phyloP scores from a whole-genome alignment of 2,888 invertebrate species.

The Lumbricus terrestris region DNA sequence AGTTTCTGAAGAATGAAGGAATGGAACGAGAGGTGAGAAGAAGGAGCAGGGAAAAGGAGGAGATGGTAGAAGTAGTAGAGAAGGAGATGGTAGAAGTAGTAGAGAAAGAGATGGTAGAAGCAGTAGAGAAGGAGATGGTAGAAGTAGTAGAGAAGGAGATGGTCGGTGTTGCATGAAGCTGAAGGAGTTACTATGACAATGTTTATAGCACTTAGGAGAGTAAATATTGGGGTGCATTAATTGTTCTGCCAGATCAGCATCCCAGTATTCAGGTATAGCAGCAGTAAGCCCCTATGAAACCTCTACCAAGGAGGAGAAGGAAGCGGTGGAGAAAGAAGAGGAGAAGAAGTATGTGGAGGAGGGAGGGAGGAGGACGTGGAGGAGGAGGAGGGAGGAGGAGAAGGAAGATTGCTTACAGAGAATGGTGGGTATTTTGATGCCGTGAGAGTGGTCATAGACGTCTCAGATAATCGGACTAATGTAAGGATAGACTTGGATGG shows the following conservation, averaged over 20 bases:
- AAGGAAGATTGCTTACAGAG: not conserved
- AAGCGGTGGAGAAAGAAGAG: no score
- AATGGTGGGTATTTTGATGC: not conserved
- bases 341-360: no score
- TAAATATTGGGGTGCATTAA: not conserved
- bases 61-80: no score
- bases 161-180: not conserved
- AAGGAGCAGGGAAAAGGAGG: not conserved
- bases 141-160: no score
- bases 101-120: not conserved
- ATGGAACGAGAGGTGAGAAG: not conserved
- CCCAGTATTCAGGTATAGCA: no score
- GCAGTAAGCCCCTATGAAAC: not conserved
- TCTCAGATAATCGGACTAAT: not conserved
- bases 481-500: not conserved
- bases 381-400: no score
- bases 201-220: not conserved
- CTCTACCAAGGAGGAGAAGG: not conserved
- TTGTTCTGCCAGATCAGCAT: not conserved
- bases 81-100: no score
- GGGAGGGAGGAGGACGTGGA: no score
- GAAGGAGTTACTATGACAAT: not conserved
- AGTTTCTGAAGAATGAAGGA: not conserved
- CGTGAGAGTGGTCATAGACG: not conserved
- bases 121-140: not conserved